phyloP scores from a whole-genome alignment of 2,113 vertebrate species.

The Gadus chalcogrammus region DNA sequence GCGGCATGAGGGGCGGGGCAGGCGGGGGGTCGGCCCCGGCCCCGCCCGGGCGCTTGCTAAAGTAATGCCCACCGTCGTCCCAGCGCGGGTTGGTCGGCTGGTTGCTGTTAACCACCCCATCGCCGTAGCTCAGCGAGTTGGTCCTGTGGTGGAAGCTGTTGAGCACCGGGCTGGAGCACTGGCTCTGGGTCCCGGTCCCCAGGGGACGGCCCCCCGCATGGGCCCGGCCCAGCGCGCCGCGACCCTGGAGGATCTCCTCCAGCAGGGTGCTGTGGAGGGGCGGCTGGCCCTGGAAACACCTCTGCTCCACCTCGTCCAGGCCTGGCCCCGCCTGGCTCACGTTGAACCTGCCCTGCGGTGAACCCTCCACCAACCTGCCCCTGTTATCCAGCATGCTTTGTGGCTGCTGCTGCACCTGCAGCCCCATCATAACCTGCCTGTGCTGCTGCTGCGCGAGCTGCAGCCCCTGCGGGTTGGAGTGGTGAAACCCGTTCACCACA shows the following conservation, averaged over 20 bases:
- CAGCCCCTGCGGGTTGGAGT: constrained; percentile 67
- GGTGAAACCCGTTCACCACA: constrained; percentile 65
- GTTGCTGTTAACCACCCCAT: constrained; percentile 69
- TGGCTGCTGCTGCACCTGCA: constrained; percentile 46
- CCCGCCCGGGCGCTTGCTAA: constrained; percentile 43
- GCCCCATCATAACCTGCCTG: too few relatives aligned
- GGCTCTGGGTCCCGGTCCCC: constrained; percentile 70
- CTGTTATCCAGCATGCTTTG: constrained; percentile 65
- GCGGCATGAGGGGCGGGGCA: not conserved
- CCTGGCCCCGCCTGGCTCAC: constrained; percentile 43
- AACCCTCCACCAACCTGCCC: constrained; percentile 65
- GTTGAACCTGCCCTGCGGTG: constrained; percentile 64
- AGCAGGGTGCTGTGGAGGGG: constrained; percentile 87
- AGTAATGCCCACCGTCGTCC: constrained; percentile 58
- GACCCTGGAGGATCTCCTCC: constrained; percentile 79
- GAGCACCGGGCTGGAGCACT: constrained; percentile 80
- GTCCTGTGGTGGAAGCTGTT: constrained; percentile 76
- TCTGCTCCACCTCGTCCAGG: constrained; percentile 69
- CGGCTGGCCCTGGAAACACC: constrained; percentile 60
- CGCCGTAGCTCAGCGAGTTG: constrained; percentile 75
- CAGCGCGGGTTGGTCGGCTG: constrained; percentile 39
- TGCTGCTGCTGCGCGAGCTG: not conserved
- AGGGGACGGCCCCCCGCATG: constrained; percentile 41
- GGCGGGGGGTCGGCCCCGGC: constrained; percentile 15
- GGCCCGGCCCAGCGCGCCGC: constrained; percentile 39